These are phyloP conservation scores for Phyllostomus hastatus DNA, from an alignment of 2,113 vertebrate species.

Conservation along the genomic window DNA sequence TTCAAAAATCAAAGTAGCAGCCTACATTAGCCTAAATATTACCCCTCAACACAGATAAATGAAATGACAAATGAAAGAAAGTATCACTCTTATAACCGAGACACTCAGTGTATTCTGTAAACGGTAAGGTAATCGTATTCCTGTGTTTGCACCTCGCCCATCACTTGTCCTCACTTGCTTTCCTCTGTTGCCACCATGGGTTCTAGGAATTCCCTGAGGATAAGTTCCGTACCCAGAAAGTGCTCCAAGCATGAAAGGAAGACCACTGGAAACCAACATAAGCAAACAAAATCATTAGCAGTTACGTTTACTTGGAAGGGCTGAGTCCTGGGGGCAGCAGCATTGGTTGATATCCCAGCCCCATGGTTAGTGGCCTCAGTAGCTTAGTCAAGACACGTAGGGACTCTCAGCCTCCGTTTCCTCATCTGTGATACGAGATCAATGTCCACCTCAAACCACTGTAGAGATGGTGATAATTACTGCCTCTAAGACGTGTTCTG, in stretches of 20 bases:
- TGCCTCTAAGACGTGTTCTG: neutral
- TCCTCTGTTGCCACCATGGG: neutral
- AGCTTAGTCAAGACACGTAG: neutral
- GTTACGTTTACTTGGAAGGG: neutral
- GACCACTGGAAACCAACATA: neutral
- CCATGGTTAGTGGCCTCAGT: neutral
- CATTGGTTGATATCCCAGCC: neutral
- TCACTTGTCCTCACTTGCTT: neutral
- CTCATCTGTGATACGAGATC: neutral
- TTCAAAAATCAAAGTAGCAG: neutral
- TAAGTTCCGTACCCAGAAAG: neutral
- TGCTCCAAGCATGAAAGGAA: neutral
- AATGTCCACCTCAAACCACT: neutral
- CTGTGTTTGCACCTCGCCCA: neutral
- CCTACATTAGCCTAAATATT: neutral
- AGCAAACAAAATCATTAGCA: neutral
- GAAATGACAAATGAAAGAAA: conserved; percentile 3
- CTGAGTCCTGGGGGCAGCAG: too few species aligned
- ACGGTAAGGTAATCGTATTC: neutral
- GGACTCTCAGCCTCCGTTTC: neutral
- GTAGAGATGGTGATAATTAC: neutral
- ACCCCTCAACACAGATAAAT: neutral
- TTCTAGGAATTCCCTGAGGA: neutral
- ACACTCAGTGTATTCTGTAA: neutral
- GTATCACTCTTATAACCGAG: neutral